Percentiles rank a stretch among this genome's conserved stretches.
These are phyloP conservation scores for Microchirus variegatus DNA, from an alignment of 2,797 vertebrate species.

Conservation along the genomic window DNA sequence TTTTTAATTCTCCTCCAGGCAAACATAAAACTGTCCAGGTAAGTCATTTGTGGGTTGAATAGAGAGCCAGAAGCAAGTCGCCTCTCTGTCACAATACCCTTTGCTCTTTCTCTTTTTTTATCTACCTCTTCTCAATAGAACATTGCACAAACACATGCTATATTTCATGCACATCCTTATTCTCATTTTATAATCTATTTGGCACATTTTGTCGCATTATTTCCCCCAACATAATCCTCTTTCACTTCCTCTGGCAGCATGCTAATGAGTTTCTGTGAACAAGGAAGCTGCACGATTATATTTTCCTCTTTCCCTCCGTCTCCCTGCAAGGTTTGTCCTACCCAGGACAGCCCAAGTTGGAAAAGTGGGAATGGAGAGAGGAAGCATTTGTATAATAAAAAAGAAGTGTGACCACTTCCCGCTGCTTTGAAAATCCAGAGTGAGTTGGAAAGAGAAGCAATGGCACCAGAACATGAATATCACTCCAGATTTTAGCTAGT, in stretches of 20 bases:
- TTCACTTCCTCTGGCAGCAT: slow-evolving; percentile 89
- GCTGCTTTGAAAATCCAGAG: slow-evolving; percentile 56
- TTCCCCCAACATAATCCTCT: slow-evolving; percentile 90
- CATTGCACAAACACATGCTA: slow-evolving; percentile 29
- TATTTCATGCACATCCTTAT: slow-evolving; percentile 51
- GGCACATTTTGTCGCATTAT: slow-evolving; percentile 88
- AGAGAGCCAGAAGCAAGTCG: slow-evolving; percentile 70
- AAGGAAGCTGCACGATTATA: slow-evolving; percentile 77
- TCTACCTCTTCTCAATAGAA: slow-evolving; percentile 16
- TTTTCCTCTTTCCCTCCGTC: slow-evolving; percentile 25
- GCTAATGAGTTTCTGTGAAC: slow-evolving; percentile 92
- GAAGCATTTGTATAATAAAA: slow-evolving; percentile 71
- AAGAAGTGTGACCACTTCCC: slow-evolving; percentile 72
- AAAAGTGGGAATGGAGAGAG: slow-evolving; percentile 61
- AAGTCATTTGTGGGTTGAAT: slow-evolving; percentile 84
- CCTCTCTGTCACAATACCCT: slow-evolving; percentile 49
- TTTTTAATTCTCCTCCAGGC: slow-evolving; percentile 86
- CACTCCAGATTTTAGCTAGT: slow-evolving; percentile 47
- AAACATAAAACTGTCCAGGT: slow-evolving; percentile 87
- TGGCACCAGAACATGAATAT: slow-evolving; percentile 47
- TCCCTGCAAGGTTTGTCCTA: slow-evolving; percentile 39
- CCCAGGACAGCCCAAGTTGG: slow-evolving; percentile 83
- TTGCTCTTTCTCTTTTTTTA: slow-evolving; percentile 1
- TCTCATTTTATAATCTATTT: slow-evolving; percentile 82
- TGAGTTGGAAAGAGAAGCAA: slow-evolving; percentile 50